phyloP scores from a whole-genome alignment of 2,797 vertebrate species.

The Peromyscus aztecus region DNA sequence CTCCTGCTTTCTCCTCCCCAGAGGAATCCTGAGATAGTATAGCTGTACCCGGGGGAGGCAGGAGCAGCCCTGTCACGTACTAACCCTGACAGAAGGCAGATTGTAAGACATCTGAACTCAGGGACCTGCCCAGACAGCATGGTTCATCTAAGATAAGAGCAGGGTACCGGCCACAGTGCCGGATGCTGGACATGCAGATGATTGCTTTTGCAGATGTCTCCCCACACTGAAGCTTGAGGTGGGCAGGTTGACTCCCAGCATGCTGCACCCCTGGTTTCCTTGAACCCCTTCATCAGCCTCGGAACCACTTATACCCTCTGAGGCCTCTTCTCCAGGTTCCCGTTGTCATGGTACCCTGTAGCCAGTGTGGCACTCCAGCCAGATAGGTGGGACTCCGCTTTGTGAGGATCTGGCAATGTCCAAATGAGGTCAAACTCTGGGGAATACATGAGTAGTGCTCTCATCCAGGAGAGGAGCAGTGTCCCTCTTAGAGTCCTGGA shows the following conservation, averaged over 20 bases:
- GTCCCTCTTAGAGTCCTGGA: fast-evolving
- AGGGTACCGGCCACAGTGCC: not conserved
- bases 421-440: not conserved
- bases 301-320: not conserved
- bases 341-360: not conserved
- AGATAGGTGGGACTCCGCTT: not conserved
- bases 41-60: not conserved
- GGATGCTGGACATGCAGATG: not conserved
- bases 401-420: not conserved
- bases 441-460: not conserved
- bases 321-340: not conserved
- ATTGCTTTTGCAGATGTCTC: not conserved
- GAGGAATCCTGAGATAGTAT: not conserved
- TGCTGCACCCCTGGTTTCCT: not conserved
- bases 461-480: fast-evolving
- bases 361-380: not conserved
- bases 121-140: not conserved
- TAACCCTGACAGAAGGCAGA: not conserved
- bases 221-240: not conserved
- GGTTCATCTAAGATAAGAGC: not conserved
- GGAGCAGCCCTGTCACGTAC: not conserved
- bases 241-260: not conserved
- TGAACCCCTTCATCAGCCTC: not conserved
- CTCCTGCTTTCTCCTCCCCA: not conserved
- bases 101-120: not conserved